phyloP scores from a whole-genome alignment of 2,113 vertebrate species.

The Hemichromis elongatus region DNA sequence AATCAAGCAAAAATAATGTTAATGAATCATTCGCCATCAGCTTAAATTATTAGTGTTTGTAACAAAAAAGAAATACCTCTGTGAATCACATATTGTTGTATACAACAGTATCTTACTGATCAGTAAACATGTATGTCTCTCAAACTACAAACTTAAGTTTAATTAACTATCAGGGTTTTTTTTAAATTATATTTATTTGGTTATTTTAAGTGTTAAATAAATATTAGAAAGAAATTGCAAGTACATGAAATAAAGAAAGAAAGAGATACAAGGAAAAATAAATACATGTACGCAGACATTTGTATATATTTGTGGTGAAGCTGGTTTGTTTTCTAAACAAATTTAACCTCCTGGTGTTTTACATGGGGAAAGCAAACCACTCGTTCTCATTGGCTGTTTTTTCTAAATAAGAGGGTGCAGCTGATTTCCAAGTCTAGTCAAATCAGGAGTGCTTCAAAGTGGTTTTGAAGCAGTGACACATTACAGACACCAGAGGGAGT shows the following conservation, averaged over 20 bases:
- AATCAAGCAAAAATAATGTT: background rate
- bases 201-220: background rate
- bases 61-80: background rate
- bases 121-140: background rate
- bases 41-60: background rate
- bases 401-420: background rate
- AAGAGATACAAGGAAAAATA: background rate
- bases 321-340: background rate
- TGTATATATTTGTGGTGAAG: background rate
- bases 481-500: conserved; percentile 26
- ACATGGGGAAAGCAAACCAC: rapidly evolving
- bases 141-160: background rate
- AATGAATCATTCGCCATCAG: background rate
- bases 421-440: background rate
- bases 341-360: background rate
- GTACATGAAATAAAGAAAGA: background rate
- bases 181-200: background rate
- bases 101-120: background rate
- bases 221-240: rapidly evolving
- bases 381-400: background rate
- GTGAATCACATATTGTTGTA: background rate
- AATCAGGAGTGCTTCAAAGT: background rate
- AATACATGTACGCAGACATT: background rate
- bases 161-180: background rate
- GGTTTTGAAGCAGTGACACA: background rate